These are phyloP conservation scores for Yponomeuta evonymella DNA, from an alignment of 2,888 invertebrate genomes.

Conservation along the genomic window DNA sequence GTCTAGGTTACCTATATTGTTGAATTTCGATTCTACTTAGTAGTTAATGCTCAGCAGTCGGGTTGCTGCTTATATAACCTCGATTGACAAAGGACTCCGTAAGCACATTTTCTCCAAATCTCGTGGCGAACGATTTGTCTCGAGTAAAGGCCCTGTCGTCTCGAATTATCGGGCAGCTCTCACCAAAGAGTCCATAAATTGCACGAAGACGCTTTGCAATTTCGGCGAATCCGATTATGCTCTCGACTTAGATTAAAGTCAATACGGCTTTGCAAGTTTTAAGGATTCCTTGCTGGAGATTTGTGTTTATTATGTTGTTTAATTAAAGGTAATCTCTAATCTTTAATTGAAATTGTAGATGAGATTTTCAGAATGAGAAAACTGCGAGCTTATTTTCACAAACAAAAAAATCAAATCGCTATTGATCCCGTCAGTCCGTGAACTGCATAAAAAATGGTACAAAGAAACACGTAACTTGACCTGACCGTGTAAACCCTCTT, in stretches of 20 bases:
- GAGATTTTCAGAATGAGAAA: not conserved
- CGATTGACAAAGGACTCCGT: not conserved
- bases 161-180: constrained; percentile 14
- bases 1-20: too few relatives aligned
- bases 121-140: not conserved
- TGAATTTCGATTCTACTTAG: too few relatives aligned
- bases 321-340: not conserved
- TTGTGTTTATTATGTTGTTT: constrained; percentile 2
- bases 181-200: constrained; percentile 34
- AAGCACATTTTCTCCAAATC: not conserved
- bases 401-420: too few relatives aligned
- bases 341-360: not conserved
- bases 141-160: constrained; percentile 2
- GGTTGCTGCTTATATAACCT: too few relatives aligned
- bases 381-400: too few relatives aligned
- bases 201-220: constrained; percentile 32
- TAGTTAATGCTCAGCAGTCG: too few relatives aligned
- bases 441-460: too few relatives aligned
- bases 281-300: not conserved
- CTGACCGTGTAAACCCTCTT: too few relatives aligned
- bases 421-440: too few relatives aligned
- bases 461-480: too few relatives aligned
- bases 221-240: constrained; percentile 40
- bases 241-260: constrained; percentile 34
- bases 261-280: constrained; percentile 25